These are phyloP conservation scores for Philonicus albiceps DNA, from an alignment of 2,888 invertebrate species.

Conservation along the genomic window DNA sequence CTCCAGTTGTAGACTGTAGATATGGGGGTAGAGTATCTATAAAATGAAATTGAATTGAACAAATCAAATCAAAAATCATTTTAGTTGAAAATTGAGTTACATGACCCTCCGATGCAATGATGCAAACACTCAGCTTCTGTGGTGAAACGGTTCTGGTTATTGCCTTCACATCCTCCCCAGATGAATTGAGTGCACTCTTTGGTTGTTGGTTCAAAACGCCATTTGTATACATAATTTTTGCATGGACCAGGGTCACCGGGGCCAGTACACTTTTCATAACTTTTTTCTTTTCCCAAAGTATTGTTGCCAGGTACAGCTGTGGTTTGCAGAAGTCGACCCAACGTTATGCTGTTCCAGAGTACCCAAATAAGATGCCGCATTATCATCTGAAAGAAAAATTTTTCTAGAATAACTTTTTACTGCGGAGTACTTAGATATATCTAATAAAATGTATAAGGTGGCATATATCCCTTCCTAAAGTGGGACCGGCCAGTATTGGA, in stretches of 20 bases:
- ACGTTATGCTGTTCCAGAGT: slow-evolving; percentile 32
- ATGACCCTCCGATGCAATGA: slow-evolving; percentile 69
- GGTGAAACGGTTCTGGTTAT: slow-evolving; percentile 72
- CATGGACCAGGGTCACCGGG: slow-evolving; percentile 68
- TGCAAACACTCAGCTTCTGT: slow-evolving; percentile 72
- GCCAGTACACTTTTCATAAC: slow-evolving; percentile 62
- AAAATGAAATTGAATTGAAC: slow-evolving; percentile 29
- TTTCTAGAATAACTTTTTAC: neutral
- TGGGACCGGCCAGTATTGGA: neutral
- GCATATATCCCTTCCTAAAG: neutral
- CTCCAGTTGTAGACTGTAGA: slow-evolving; percentile 64
- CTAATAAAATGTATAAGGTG: neutral
- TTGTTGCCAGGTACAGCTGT: slow-evolving; percentile 49
- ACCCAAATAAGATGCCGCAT: slow-evolving; percentile 44
- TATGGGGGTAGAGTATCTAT: slow-evolving; percentile 68
- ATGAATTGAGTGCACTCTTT: slow-evolving; percentile 70
- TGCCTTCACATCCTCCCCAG: slow-evolving; percentile 76
- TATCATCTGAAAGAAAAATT: slow-evolving; percentile 33
- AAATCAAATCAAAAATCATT: slow-evolving; percentile 28
- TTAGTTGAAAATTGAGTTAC: slow-evolving; percentile 58
- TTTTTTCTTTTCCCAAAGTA: slow-evolving; percentile 57
- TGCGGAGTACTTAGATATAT: neutral
- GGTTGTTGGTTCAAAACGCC: slow-evolving; percentile 70
- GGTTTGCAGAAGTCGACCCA: slow-evolving; percentile 24
- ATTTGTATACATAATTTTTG: slow-evolving; percentile 72